Percentiles rank a stretch among this genome's conserved stretches.
phyloP scores from a whole-genome alignment of 2,113 vertebrate genomes.

The Phasianus colchicus region DNA sequence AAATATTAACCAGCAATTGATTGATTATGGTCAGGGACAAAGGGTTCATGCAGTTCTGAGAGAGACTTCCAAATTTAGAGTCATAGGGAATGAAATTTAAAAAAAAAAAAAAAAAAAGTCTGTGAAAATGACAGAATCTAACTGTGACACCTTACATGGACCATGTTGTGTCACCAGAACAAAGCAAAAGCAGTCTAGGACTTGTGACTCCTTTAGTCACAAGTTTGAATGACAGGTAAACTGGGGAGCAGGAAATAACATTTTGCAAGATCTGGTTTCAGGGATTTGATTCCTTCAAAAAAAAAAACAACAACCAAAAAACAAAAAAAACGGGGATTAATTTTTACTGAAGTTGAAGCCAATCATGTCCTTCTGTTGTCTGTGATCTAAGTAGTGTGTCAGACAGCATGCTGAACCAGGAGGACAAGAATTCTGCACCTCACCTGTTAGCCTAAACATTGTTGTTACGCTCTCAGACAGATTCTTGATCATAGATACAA shows the following conservation, averaged over 20 bases:
- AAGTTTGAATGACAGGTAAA: not conserved
- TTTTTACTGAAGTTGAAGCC: not conserved
- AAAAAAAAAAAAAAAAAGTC: not conserved
- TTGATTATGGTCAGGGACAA: not conserved
- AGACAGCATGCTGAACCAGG: not conserved
- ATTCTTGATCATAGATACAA: not conserved
- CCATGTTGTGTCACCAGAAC: not conserved
- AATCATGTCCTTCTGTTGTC: not conserved
- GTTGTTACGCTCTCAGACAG: not conserved
- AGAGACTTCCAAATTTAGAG: not conserved
- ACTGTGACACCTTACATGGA: not conserved
- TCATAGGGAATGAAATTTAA: not conserved
- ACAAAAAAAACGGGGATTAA: not conserved
- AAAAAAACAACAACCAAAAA: not conserved
- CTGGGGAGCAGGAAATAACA: not conserved
- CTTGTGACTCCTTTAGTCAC: not conserved
- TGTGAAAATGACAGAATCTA: not conserved
- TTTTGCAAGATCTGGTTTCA: not conserved
- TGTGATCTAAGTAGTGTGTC: not conserved
- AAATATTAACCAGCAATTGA: slow-evolving; percentile 2
- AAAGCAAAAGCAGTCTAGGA: not conserved
- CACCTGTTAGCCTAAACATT: not conserved
- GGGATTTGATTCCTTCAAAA: not conserved
- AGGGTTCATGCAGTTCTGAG: not conserved
- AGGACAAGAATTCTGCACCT: not conserved